Base-by-base conservation (phyloP, 2,888 invertebrate genomes). In the Dysmachus trigonus region DNA sequence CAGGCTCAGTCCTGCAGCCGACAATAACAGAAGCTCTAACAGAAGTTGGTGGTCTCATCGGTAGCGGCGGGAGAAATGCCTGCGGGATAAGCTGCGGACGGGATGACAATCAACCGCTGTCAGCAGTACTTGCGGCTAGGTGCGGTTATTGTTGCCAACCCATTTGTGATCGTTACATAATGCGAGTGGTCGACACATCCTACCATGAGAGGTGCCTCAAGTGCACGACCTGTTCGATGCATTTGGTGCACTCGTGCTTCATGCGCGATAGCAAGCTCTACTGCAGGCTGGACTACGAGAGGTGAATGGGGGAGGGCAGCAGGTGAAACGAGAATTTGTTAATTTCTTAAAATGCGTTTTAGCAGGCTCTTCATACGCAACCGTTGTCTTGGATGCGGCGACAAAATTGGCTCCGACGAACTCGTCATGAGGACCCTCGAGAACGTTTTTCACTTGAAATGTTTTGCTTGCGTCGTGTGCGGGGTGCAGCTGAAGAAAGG, bases 381-480 rank as follows among this genome's bases (percentile, higher is more conserved):
- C 90, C 92, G 92, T 92, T 96, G 96, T 91, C 94, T 95, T 89
- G 95, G 95, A 73, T 96, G 96, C 91, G 94, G 94, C 76, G 95
- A 95, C 90, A 92, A 94, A 88, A 94, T 96, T 88, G 93, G 94
- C 79, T 94, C 96, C 38, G 95, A 95, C 90, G 97, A 97, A 91
- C 93, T 96, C 89, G 96, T 97, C 89, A 96, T 96, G 95, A 93
- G 96, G 89, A 95, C 95, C 81, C 93, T 94, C 90, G 95, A 95
- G 89, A 94, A 94, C 90, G 95, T 96, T 88, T 97, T 96, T 91
- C 97, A 97, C 93, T 93, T 96, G 88, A 93, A 94, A 89, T 97
- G 97, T 91, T 97, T 97, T 92, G 94, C 94, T 81, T 97, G 97
- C 91, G 95, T 95, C 77, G 95, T 95, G 18, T 97, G 97, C 90